These are phyloP conservation scores for Tapirus indicus DNA, from an alignment of 2,797 vertebrate species.

Conservation along the genomic window DNA sequence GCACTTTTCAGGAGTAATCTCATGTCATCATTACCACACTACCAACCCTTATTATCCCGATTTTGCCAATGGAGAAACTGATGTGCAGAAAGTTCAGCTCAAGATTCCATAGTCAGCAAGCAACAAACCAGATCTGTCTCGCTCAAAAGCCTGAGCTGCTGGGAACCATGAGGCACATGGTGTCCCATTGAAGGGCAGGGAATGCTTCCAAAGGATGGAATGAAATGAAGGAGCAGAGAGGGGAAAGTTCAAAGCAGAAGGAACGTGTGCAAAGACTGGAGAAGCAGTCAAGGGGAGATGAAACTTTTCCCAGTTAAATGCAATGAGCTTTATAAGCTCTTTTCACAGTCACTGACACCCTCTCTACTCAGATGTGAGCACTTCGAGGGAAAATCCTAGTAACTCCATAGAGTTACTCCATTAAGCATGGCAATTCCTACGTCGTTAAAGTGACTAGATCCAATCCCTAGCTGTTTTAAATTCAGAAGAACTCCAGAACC, in stretches of 20 bases:
- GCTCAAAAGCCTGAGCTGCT: neutral
- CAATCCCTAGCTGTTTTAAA: neutral
- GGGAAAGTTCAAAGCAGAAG: neutral
- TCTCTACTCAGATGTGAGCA: neutral
- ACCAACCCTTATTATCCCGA: neutral
- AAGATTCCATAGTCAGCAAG: neutral
- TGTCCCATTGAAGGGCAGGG: neutral
- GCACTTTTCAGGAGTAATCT: neutral
- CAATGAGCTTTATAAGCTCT: neutral
- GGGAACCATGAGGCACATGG: neutral
- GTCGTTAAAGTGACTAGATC: neutral
- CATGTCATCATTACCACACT: neutral
- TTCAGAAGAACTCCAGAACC: neutral
- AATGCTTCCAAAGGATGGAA: neutral
- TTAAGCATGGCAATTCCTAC: neutral
- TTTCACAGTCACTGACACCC: neutral
- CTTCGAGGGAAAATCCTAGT: neutral
- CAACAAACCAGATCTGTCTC: neutral
- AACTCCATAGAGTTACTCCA: neutral
- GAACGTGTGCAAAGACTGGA: neutral
- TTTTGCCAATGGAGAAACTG: neutral
- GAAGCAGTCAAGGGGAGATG: neutral
- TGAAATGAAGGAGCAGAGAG: neutral
- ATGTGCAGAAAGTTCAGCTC: neutral
- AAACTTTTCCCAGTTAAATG: neutral